These are phyloP conservation scores for Cerceris rybyensis DNA, from an alignment of 2,888 invertebrate genomes.

Conservation along the genomic window DNA sequence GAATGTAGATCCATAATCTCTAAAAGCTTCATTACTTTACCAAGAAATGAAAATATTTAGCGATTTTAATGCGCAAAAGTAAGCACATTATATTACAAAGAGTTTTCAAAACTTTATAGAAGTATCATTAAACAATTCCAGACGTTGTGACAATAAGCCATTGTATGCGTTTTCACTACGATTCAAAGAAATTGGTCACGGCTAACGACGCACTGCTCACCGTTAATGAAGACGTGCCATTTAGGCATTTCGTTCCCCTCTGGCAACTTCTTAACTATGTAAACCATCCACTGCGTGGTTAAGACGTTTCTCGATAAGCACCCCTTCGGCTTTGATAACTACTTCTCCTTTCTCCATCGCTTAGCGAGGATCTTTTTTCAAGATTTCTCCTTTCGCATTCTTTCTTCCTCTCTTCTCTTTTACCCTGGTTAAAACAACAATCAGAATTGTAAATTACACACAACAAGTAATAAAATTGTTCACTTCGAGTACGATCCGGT, in stretches of 20 bases:
- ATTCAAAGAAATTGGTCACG: slow-evolving; percentile 9
- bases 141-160: slow-evolving; percentile 8
- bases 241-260: slow-evolving; percentile 24
- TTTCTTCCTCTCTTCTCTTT: not conserved
- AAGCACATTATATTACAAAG: not conserved
- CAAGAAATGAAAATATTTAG: not conserved
- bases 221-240: slow-evolving; percentile 36
- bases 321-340: slow-evolving; percentile 31
- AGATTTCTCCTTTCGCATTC: not conserved
- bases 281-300: slow-evolving; percentile 72
- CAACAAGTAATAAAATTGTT: not conserved
- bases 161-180: slow-evolving; percentile 7
- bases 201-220: slow-evolving; percentile 12
- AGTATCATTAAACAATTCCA: not conserved
- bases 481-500: not conserved
- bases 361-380: slow-evolving; percentile 13
- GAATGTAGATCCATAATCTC: too few relatives aligned
- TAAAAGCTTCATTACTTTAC: not conserved
- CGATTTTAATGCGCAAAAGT: not conserved
- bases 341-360: not conserved
- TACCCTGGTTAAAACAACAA: slow-evolving; percentile 2
- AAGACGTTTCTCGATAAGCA: slow-evolving; percentile 67
- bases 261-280: slow-evolving; percentile 72
- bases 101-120: not conserved
- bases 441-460: slow-evolving; percentile 3